Conservation (phyloP, 35 echinoderm and acorn worm genomes). For the Lytechinus variegatus region DNA sequence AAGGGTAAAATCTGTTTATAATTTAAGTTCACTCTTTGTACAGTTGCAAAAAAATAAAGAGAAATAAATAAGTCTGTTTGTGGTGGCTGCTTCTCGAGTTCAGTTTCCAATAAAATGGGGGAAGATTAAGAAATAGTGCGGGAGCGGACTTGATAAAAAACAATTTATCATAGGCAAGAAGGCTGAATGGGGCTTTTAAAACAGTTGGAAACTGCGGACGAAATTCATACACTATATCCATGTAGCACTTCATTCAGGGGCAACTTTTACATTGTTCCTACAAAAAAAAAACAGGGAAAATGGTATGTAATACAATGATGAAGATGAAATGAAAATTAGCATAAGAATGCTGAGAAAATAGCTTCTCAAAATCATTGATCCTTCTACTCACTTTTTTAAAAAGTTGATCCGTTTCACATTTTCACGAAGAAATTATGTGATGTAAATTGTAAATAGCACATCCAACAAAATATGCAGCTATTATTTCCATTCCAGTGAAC, state of each 20-base stretch:
- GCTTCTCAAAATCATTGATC: not conserved
- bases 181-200: not conserved
- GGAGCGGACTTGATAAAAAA: not conserved
- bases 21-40: slow-evolving; percentile 13
- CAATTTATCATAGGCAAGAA: not conserved
- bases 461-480: not conserved
- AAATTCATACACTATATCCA: not conserved
- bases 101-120: not conserved
- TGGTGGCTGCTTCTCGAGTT: not conserved
- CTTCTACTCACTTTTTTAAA: not conserved
- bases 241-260: not conserved
- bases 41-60: not conserved
- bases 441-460: not conserved
- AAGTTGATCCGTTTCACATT: too few species aligned
- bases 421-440: too few species aligned
- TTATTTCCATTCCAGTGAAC: not conserved
- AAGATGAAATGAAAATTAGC: not conserved
- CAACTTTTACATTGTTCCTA: not conserved
- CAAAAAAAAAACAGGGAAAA: not conserved
- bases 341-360: not conserved
- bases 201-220: not conserved
- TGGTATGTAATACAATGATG: not conserved
- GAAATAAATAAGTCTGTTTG: not conserved
- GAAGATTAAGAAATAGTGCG: not conserved
- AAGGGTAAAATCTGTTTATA: not conserved